phyloP scores from a whole-genome alignment of 1,140 invertebrate genomes.

The Drosophila aff. region DNA sequence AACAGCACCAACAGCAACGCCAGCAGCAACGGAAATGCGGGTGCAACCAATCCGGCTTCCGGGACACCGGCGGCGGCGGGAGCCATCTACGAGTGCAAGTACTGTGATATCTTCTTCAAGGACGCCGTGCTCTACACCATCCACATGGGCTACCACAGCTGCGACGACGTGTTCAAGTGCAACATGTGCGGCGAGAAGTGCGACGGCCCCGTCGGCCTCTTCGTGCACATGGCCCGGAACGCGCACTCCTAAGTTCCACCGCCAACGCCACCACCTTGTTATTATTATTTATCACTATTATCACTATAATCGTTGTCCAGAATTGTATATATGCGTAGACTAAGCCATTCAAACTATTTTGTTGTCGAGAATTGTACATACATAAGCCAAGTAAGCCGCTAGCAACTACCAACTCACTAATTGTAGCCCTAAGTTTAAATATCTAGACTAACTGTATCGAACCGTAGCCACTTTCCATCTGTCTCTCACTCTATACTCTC shows the following conservation, averaged over 20 bases:
- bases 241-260: conserved; percentile 88
- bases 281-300: conserved; percentile 69
- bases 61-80: conserved; percentile 46
- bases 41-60: conserved; percentile 56
- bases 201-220: conserved; percentile 94
- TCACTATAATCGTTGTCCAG: conserved; percentile 68
- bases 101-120: conserved; percentile 96
- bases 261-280: conserved; percentile 41
- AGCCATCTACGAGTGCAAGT: conserved; percentile 89
- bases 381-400: conserved; percentile 68
- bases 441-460: conserved; percentile 34
- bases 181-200: conserved; percentile 96
- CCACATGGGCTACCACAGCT: conserved; percentile 98
- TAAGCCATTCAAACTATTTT: conserved; percentile 60
- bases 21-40: conserved; percentile 67
- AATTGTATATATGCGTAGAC: conserved; percentile 78
- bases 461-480: conserved; percentile 29
- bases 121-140: conserved; percentile 96
- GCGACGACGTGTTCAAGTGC: conserved; percentile 95
- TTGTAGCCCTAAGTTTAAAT: conserved; percentile 61
- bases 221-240: conserved; percentile 94
- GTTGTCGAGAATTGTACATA: conserved; percentile 84
- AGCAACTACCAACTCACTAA: conserved; percentile 45
- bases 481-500: conserved; percentile 14
- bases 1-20: conserved; percentile 44